These are phyloP conservation scores for Chalcosyrphus nemorum DNA, from an alignment of 2,888 invertebrate genomes.

Conservation along the genomic window DNA sequence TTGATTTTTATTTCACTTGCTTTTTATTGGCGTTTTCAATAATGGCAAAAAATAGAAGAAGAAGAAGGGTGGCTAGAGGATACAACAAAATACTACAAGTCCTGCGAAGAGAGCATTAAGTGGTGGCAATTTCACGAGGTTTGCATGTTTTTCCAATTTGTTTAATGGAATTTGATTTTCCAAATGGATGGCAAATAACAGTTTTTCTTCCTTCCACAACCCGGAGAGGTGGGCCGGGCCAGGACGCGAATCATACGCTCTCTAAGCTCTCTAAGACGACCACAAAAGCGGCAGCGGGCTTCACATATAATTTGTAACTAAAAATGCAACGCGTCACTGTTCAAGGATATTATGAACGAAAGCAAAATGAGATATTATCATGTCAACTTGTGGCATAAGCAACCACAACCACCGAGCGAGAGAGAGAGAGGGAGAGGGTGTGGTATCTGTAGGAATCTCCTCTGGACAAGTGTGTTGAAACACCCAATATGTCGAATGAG, in stretches of 20 bases:
- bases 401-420: too few species aligned
- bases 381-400: conserved; percentile 62
- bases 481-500: conserved; percentile 54
- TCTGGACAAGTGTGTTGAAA: conserved; percentile 44
- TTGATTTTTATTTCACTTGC: conserved; percentile 72
- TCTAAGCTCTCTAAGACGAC: neutral
- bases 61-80: neutral
- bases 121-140: conserved; percentile 75
- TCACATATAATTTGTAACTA: conserved; percentile 30
- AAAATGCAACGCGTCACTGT: conserved; percentile 30
- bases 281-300: neutral
- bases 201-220: conserved; percentile 48
- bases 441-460: neutral
- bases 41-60: conserved; percentile 31
- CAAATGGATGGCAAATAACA: conserved; percentile 76
- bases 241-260: conserved; percentile 3
- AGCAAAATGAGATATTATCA: conserved; percentile 23
- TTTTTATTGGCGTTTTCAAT: conserved; percentile 72
- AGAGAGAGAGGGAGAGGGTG: too few species aligned
- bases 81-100: conserved; percentile 49
- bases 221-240: neutral
- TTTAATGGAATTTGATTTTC: conserved; percentile 78
- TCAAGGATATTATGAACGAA: conserved; percentile 21
- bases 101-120: conserved; percentile 67
- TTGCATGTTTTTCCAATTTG: conserved; percentile 77